Evolutionary conservation across 2,888 invertebrate genomes (phyloP).

Genomic region (Torymus auratus): DNA sequence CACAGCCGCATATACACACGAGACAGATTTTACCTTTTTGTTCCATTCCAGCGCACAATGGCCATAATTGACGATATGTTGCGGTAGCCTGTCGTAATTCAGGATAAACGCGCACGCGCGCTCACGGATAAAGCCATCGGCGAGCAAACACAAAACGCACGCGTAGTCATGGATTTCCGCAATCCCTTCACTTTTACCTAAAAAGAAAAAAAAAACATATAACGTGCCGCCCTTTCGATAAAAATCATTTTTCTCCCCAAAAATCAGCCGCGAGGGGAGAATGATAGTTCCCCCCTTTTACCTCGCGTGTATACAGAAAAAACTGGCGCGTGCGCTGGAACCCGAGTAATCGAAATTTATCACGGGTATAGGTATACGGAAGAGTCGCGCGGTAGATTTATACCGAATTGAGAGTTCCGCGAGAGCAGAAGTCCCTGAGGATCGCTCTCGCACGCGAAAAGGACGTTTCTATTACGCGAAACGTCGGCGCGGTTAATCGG

Average conservation of each 20-base stretch:
- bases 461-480: constrained; percentile 38
- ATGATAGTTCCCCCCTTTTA: neutral
- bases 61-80: constrained; percentile 49
- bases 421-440: neutral
- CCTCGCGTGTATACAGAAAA: neutral
- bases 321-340: neutral
- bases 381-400: neutral
- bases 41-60: constrained; percentile 10
- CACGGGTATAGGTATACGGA: constrained; percentile 21
- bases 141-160: constrained; percentile 38
- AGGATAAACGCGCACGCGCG: constrained; percentile 20
- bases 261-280: constrained; percentile 28
- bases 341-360: constrained; percentile 19
- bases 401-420: neutral
- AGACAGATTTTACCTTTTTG: constrained; percentile 20
- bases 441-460: constrained; percentile 15
- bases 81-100: constrained; percentile 45
- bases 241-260: constrained; percentile 56
- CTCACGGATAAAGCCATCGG: constrained; percentile 29
- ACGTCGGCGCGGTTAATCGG: constrained; percentile 33
- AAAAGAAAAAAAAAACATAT: constrained; percentile 10
- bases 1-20: neutral
- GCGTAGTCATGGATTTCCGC: constrained; percentile 10
- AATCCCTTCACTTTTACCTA: constrained; percentile 24
- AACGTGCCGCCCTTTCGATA: constrained; percentile 37